Evolutionary conservation across 2,797 vertebrate species (phyloP).

Genomic region (Pogonophryne albipinna): DNA sequence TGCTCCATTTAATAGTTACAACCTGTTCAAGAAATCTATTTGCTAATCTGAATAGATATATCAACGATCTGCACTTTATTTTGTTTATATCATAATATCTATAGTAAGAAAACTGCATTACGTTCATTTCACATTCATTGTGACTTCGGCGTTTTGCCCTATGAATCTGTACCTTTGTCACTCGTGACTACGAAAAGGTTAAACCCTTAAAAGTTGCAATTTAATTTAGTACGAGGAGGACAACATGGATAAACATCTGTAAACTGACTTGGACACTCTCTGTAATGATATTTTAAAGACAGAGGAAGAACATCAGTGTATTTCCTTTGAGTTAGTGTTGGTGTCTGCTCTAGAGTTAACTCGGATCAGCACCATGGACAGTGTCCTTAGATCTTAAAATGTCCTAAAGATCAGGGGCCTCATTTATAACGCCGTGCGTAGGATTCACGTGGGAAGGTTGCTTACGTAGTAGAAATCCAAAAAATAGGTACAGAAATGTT

Average conservation of each 20-base stretch:
- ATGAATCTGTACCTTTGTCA: neutral
- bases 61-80: neutral
- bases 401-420: neutral
- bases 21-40: neutral
- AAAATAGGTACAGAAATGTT: no score
- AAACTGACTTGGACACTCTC: neutral
- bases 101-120: neutral
- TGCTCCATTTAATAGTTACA: neutral
- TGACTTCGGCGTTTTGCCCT: no score
- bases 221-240: neutral
- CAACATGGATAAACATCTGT: neutral
- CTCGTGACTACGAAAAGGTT: neutral
- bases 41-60: neutral
- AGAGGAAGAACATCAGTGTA: neutral
- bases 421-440: no score
- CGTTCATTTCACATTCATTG: neutral
- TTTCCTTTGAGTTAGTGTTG: neutral
- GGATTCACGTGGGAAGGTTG: no score
- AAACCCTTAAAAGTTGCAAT: neutral
- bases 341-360: neutral
- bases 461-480: no score
- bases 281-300: neutral
- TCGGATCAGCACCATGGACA: slow-evolving; percentile 58
- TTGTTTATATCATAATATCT: neutral
- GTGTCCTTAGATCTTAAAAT: neutral